Evolutionary conservation across 53 echinoderm and acorn worm species (phyloP).

Genomic region (Echinarachnius parma): DNA sequence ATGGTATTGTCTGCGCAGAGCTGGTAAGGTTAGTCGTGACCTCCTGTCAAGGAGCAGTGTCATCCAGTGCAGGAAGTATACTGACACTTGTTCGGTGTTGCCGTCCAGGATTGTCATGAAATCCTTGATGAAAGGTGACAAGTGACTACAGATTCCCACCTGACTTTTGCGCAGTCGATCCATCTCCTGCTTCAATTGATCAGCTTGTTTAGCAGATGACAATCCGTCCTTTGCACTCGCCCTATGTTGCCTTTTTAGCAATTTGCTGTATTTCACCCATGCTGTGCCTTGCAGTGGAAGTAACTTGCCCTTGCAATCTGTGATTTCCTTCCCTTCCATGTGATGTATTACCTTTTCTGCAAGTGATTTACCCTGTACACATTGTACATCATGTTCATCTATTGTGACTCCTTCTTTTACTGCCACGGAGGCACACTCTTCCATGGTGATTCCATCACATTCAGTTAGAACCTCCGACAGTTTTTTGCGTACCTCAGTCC

Average conservation of each 20-base stretch:
- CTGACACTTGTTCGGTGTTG: neutral
- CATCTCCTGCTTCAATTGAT: constrained; percentile 29
- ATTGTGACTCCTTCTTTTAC: constrained; percentile 13
- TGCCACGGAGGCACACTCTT: constrained; percentile 20
- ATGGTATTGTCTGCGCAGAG: constrained; percentile 17
- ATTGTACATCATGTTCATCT: constrained; percentile 26
- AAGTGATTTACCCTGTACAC: constrained; percentile 18
- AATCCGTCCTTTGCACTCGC: constrained; percentile 3
- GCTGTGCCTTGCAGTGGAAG: constrained; percentile 49
- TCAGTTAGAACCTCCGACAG: constrained; percentile 15
- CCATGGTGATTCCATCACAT: constrained; percentile 9
- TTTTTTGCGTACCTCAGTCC: neutral
- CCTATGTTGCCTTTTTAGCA: constrained; percentile 29
- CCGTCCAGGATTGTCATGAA: constrained; percentile 18
- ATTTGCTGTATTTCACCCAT: constrained; percentile 47
- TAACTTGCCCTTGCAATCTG: neutral
- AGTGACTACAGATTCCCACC: constrained; percentile 1
- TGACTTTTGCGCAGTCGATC: constrained; percentile 35
- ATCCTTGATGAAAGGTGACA: constrained; percentile 9
- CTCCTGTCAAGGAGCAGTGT: constrained; percentile 10
- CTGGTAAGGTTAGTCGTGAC: constrained; percentile 22
- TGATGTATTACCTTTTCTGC: constrained; percentile 15
- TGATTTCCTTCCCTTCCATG: constrained; percentile 24
- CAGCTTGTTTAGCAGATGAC: constrained; percentile 25
- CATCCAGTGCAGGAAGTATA: constrained; percentile 35